Evolutionary conservation across 1,140 invertebrate genomes (phyloP), one percentile per base, ranked within the genome.

Genomic region (Pseudachorutes palmiensis): DNA sequence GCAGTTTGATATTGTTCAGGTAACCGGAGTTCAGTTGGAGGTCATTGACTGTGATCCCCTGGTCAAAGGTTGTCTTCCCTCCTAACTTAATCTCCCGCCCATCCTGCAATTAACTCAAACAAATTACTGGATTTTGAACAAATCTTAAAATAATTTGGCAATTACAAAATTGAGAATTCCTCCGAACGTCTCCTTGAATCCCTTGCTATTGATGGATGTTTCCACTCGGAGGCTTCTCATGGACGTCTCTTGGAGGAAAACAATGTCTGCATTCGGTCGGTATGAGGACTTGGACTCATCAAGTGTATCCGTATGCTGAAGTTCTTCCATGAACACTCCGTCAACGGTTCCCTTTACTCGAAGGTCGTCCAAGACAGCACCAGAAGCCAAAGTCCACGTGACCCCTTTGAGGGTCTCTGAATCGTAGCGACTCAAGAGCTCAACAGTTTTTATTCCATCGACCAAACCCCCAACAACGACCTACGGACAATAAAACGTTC

Each of bases 131-230:
- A 41, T 9, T 41, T 41, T 9, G 19, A 19, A 41, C 36, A 5
- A 9, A 41, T 5, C 36, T 41, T 9, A 41, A 41, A 41, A 55
- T 55, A 19, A n/a, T n/a, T n/a, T 49, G 1, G 16, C 31, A 51
- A 62, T 59, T 64, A 71, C 70, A 48, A 68, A 68, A 30, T 48
- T n/a, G 1, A 71, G 19, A 12, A 67, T 22, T n/a, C 57, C 55
- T 1, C 61, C 64, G 66, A 71, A 68, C 22, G 60, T 65, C 19
- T 68, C 64, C 1, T 65, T 19, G n/a, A 68, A 68, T 1, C 1
- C 30, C 26, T 71, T 68, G 1, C 31, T 32, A 58, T 71, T 71
- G 2, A 71, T 36, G 22, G 14, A 51, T 26, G 57, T 31, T 3
- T 36, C 2, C 1, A 71, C 65, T 9, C 58, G 1, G 2, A 71